Percentiles rank a stretch among this genome's conserved stretches.
These are phyloP conservation scores for Todiramphus saurophagus DNA, from an alignment of 2,113 vertebrate species.

Conservation along the genomic window DNA sequence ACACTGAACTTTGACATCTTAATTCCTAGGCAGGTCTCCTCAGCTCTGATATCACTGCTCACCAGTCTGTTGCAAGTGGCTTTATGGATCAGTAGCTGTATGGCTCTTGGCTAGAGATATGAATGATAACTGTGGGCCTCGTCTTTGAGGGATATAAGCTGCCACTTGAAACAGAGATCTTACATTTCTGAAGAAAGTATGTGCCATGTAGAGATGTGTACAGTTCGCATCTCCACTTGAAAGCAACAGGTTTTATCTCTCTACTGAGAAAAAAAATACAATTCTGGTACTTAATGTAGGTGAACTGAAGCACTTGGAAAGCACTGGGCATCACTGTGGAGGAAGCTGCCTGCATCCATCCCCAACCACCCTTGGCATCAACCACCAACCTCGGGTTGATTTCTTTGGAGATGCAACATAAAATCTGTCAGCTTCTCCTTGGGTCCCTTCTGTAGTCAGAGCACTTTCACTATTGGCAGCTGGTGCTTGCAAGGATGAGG, in stretches of 20 bases:
- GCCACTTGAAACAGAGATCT: not conserved
- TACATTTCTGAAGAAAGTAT: not conserved
- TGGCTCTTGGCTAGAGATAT: not conserved
- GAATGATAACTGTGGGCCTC: not conserved
- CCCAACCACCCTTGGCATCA: not conserved
- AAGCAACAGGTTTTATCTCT: not conserved
- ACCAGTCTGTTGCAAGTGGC: not conserved
- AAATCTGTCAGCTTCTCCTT: not conserved
- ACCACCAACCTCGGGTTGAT: not conserved
- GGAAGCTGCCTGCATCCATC: not conserved
- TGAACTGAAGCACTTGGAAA: not conserved
- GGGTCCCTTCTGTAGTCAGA: not conserved
- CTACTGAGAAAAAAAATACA: too few relatives aligned
- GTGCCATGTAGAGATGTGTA: accelerated
- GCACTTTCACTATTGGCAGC: not conserved
- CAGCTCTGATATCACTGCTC: not conserved
- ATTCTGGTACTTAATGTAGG: not conserved
- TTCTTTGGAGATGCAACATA: not conserved
- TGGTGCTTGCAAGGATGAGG: not conserved
- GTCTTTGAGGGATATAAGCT: not conserved
- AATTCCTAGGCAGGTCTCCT: not conserved
- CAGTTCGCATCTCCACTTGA: not conserved
- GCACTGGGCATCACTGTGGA: not conserved
- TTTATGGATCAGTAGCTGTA: not conserved
- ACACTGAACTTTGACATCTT: not conserved